These are phyloP conservation scores for Tragelaphus scriptus DNA, from an alignment of 2,113 vertebrate species.

Conservation along the genomic window DNA sequence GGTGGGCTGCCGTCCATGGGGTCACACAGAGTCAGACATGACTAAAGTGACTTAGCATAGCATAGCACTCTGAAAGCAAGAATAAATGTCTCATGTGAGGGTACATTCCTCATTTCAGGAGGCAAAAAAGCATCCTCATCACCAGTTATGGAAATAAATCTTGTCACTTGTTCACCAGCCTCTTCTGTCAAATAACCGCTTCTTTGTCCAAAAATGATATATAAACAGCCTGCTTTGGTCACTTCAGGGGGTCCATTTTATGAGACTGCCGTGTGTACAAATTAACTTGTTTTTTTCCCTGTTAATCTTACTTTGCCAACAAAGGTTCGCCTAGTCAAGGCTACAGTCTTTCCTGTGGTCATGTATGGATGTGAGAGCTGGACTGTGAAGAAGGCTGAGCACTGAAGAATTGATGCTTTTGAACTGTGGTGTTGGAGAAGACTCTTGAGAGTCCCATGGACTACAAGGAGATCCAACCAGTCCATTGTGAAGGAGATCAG, in stretches of 20 bases:
- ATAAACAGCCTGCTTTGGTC: neutral
- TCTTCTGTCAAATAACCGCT: neutral
- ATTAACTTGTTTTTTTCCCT: neutral
- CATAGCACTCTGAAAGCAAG: neutral
- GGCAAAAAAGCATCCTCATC: neutral
- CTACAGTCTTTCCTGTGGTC: too few relatives aligned
- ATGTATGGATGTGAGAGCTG: too few relatives aligned
- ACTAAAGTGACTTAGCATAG: too few relatives aligned
- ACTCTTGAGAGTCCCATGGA: too few relatives aligned
- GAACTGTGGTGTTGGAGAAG: too few relatives aligned
- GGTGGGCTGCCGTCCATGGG: too few relatives aligned
- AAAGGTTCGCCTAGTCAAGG: too few relatives aligned
- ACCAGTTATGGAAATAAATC: neutral
- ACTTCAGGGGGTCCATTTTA: neutral
- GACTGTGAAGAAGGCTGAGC: too few relatives aligned
- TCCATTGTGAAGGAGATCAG: too few relatives aligned
- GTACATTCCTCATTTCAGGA: neutral
- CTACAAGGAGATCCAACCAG: too few relatives aligned
- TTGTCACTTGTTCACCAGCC: neutral
- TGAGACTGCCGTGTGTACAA: accelerated
- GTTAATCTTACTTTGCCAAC: neutral
- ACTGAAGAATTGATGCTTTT: too few relatives aligned
- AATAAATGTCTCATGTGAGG: neutral
- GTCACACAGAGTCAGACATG: too few relatives aligned
- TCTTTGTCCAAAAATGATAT: neutral